A percentile compares a stretch with the other conserved stretches of the same genome.
phyloP scores from a whole-genome alignment of 2,113 vertebrate species.

The Nothocercus julius region DNA sequence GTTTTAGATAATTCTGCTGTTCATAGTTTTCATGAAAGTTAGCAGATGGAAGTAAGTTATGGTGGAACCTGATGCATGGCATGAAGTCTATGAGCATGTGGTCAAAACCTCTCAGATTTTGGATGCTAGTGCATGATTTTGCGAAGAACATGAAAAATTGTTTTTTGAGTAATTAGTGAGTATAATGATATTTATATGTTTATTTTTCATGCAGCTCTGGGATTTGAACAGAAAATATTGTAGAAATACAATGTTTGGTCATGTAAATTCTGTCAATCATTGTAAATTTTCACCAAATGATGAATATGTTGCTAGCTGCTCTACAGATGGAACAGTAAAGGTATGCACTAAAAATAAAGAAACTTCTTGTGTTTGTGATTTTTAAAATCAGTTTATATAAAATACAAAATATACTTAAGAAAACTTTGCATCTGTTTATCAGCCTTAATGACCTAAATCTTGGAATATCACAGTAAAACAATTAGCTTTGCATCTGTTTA shows the following conservation, averaged over 20 bases:
- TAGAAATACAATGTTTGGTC: conserved; percentile 94
- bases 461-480: neutral
- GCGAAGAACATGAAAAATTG: neutral
- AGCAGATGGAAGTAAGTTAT: neutral
- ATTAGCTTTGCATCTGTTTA: neutral
- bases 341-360: conserved; percentile 62
- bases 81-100: neutral
- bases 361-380: neutral
- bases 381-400: neutral
- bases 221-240: conserved; percentile 84
- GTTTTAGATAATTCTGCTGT: neutral
- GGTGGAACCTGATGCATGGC: accelerated
- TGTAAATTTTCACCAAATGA: conserved; percentile 95
- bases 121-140: neutral
- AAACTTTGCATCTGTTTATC: neutral
- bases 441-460: neutral
- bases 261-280: conserved; percentile 86
- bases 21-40: neutral
- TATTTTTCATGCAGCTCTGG: conserved; percentile 84
- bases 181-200: neutral
- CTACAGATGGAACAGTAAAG: conserved; percentile 93
- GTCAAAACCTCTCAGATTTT: neutral
- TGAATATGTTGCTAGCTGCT: conserved; percentile 88
- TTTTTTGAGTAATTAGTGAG: neutral
- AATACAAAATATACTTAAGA: neutral